Conservation (phyloP, 2,113 vertebrate genomes). For the Rhinichthys klamathensis region DNA sequence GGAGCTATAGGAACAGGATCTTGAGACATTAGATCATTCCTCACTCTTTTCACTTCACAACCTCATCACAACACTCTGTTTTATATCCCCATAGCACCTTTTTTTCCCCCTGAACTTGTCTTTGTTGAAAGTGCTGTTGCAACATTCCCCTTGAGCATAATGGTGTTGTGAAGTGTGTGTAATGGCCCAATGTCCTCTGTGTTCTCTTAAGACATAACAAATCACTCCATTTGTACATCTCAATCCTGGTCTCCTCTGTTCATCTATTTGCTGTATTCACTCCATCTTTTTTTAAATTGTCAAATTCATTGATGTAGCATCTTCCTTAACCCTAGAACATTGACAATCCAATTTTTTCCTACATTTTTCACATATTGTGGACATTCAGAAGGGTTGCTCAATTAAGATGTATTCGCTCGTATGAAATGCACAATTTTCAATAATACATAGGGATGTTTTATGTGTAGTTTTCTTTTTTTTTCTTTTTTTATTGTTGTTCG, state of each 20-base stretch:
- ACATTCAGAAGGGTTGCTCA: neutral
- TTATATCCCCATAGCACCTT: constrained; percentile 10
- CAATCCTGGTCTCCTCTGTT: neutral
- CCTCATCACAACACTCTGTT: constrained; percentile 30
- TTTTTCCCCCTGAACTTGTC: constrained; percentile 31
- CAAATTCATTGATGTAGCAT: neutral
- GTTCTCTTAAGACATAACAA: constrained; percentile 23
- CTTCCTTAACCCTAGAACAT: neutral
- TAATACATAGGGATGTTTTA: neutral
- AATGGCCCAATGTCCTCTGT: neutral
- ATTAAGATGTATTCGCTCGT: neutral
- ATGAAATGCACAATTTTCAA: neutral
- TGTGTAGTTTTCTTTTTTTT: too few species aligned
- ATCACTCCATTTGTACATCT: constrained; percentile 1
- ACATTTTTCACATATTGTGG: neutral
- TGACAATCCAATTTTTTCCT: neutral
- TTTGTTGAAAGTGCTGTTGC: constrained; percentile 38
- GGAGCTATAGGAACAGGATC: neutral
- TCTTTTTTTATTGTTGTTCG: neutral
- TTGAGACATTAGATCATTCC: constrained; percentile 12
- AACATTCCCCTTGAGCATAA: constrained; percentile 7
- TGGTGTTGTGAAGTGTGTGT: neutral
- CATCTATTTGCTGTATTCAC: neutral
- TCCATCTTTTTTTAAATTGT: neutral
- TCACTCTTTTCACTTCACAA: constrained; percentile 16